A percentile compares a stretch with the other conserved stretches of the same genome.
phyloP scores from a whole-genome alignment of 2,113 vertebrate genomes.

The Alaudala cheleensis region DNA sequence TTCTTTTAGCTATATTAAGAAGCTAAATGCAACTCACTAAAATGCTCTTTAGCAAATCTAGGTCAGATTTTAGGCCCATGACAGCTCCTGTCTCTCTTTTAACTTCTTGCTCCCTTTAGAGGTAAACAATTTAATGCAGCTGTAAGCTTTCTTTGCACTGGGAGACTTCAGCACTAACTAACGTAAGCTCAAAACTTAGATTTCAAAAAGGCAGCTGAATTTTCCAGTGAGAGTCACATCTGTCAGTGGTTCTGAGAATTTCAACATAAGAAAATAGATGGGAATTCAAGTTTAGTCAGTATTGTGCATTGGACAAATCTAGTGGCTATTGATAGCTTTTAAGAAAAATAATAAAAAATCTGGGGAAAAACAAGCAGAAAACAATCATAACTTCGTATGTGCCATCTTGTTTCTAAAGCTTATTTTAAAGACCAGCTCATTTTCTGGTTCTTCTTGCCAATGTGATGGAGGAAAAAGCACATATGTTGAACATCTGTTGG shows the following conservation, averaged over 20 bases:
- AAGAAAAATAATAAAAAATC: not conserved
- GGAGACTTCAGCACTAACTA: not conserved
- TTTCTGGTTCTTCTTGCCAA: not conserved
- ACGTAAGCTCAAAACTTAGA: not conserved
- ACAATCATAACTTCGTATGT: not conserved
- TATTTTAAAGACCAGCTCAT: not conserved
- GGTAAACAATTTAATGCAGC: not conserved
- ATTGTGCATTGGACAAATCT: not conserved
- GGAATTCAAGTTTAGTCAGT: not conserved
- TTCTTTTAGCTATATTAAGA: not conserved
- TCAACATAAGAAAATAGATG: accelerated
- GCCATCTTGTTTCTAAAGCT: not conserved
- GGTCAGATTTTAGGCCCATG: not conserved
- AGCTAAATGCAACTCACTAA: not conserved
- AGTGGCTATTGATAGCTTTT: not conserved
- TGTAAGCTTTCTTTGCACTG: not conserved
- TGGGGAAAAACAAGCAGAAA: not conserved
- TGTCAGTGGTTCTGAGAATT: not conserved
- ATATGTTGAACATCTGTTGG: not conserved
- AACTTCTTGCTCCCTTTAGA: not conserved
- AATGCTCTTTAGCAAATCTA: not conserved
- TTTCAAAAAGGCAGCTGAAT: not conserved
- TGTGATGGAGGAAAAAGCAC: not conserved
- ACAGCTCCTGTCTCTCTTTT: not conserved
- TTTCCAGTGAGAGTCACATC: not conserved